Evolutionary conservation across 2,797 vertebrate species (phyloP).

Genomic region (Pitangus sulphuratus): DNA sequence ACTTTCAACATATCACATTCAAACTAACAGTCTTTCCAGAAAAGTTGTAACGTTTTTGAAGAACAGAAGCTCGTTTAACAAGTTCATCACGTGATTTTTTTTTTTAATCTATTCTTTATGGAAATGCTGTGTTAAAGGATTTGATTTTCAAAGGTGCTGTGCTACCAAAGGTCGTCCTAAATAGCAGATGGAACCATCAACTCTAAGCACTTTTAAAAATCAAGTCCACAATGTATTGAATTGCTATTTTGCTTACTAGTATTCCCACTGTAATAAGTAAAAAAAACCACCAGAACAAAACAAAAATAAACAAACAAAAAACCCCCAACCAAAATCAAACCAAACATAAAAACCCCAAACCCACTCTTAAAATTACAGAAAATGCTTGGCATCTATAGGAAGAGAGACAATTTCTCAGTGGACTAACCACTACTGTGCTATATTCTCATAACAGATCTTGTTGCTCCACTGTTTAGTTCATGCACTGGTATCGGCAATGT

Average conservation of each 20-base stretch:
- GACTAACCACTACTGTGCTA: slow-evolving; percentile 82
- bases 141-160: slow-evolving; percentile 51
- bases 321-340: not conserved
- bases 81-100: slow-evolving; percentile 1
- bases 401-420: slow-evolving; percentile 79
- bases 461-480: slow-evolving; percentile 79
- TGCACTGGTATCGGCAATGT: slow-evolving; percentile 89
- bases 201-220: slow-evolving; percentile 17
- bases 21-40: slow-evolving; percentile 73
- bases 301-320: not conserved
- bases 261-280: slow-evolving; percentile 59
- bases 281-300: not conserved
- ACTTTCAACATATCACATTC: slow-evolving; percentile 75
- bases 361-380: slow-evolving; percentile 74
- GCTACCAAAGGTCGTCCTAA: not conserved
- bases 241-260: slow-evolving; percentile 67
- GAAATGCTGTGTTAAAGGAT: slow-evolving; percentile 60
- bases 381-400: slow-evolving; percentile 84
- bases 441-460: slow-evolving; percentile 75
- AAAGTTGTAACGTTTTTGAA: slow-evolving; percentile 62
- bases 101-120: slow-evolving; percentile 58
- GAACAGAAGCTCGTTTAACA: slow-evolving; percentile 57
- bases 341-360: slow-evolving; percentile 29
- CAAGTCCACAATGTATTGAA: slow-evolving; percentile 55
- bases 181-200: not conserved